phyloP scores from a whole-genome alignment of 2,888 invertebrate species.

The Leptinotarsa rubiginosa region DNA sequence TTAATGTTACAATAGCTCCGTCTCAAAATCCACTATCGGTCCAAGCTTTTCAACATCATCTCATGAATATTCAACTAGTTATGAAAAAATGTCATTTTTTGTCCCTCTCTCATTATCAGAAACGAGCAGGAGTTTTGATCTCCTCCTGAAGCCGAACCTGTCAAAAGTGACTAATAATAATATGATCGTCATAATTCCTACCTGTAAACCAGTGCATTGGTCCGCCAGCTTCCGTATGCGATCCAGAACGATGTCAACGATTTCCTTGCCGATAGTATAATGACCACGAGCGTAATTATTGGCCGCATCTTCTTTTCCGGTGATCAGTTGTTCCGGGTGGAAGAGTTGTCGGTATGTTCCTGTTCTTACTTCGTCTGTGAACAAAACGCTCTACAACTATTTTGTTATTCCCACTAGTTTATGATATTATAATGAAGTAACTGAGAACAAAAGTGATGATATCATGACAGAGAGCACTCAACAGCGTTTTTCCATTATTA shows the following conservation, averaged over 20 bases:
- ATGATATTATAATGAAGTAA: not conserved
- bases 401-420: not conserved
- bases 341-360: conserved; percentile 70
- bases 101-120: too few relatives aligned
- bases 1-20: too few relatives aligned
- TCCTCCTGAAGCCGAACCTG: not conserved
- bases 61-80: too few relatives aligned
- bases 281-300: conserved; percentile 88
- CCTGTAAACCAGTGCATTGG: conserved; percentile 73
- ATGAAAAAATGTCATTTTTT: too few relatives aligned
- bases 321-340: conserved; percentile 80
- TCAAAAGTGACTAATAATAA: too few relatives aligned
- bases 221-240: conserved; percentile 76
- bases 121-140: too few relatives aligned
- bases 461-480: not conserved
- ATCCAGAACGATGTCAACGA: conserved; percentile 80
- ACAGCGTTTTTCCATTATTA: not conserved
- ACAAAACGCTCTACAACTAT: not conserved
- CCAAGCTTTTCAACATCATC: too few relatives aligned
- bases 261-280: conserved; percentile 81
- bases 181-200: conserved; percentile 24
- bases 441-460: not conserved
- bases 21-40: too few relatives aligned
- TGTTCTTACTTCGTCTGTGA: conserved; percentile 67
- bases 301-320: conserved; percentile 88